A percentile compares a stretch with the other conserved stretches of the same genome.
Conservation (phyloP, 2,888 invertebrate genomes). For the Andrena hattorfiana region DNA sequence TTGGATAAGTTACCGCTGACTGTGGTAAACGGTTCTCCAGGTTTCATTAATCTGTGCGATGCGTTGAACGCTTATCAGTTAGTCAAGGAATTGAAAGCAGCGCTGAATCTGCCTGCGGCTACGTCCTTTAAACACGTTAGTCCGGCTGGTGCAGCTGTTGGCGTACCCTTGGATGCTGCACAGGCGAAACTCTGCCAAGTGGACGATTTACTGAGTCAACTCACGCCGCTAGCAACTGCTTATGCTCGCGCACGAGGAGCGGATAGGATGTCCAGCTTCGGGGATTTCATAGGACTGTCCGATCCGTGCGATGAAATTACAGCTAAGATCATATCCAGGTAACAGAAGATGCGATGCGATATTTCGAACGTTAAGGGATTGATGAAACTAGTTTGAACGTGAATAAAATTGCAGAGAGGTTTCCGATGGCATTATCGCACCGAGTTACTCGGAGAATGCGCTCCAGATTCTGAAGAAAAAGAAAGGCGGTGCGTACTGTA, state of each 20-base stretch:
- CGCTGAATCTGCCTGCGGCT: constrained; percentile 94
- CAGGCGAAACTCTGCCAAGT: constrained; percentile 97
- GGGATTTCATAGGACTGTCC: constrained; percentile 98
- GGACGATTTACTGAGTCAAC: constrained; percentile 90
- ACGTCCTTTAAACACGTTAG: constrained; percentile 99
- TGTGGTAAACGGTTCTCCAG: constrained; percentile 97
- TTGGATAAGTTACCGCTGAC: constrained; percentile 92
- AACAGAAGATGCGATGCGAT: constrained; percentile 24
- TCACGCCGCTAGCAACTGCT: constrained; percentile 94
- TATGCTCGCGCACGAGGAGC: constrained; percentile 99
- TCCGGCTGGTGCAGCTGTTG: constrained; percentile 98
- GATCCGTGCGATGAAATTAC: constrained; percentile 96
- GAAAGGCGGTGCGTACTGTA: constrained; percentile 96
- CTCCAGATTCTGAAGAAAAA: constrained; percentile 95
- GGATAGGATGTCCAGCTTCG: constrained; percentile 99
- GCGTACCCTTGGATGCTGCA: constrained; percentile 90
- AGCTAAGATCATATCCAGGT: constrained; percentile 95
- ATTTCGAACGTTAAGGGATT: not conserved
- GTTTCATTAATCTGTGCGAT: constrained; percentile 98
- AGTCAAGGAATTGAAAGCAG: constrained; percentile 93
- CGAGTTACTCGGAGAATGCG: constrained; percentile 94
- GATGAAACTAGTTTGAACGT: constrained; percentile 5
- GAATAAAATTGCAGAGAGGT: constrained; percentile 88
- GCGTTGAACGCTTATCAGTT: constrained; percentile 99
- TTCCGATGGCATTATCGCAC: constrained; percentile 99